phyloP scores from a whole-genome alignment of 2,797 vertebrate genomes.

The Heterohyrax brucei region DNA sequence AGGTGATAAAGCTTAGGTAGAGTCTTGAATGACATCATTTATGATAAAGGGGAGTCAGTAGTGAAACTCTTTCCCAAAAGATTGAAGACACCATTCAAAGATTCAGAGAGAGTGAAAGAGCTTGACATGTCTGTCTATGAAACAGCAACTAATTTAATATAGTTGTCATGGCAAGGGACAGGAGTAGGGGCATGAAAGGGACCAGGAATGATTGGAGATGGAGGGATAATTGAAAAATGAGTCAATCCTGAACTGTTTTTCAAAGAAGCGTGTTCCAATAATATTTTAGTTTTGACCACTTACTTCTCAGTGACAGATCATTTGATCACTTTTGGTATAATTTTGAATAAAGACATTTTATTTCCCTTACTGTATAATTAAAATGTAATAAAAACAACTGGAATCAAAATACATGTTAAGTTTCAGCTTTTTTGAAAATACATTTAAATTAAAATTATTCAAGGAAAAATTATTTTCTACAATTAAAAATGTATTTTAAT shows the following conservation, averaged over 20 bases:
- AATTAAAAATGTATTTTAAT: constrained; percentile 37
- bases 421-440: neutral
- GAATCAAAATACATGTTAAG: neutral
- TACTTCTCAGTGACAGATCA: neutral
- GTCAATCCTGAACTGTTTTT: neutral
- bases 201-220: neutral
- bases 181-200: fast-evolving
- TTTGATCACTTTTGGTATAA: constrained; percentile 24
- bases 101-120: neutral
- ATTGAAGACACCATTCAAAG: constrained; percentile 11
- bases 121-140: neutral
- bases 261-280: neutral
- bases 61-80: neutral
- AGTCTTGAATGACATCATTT: constrained; percentile 35
- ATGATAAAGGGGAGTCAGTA: neutral
- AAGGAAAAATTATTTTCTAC: neutral
- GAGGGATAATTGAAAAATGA: neutral
- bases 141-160: neutral
- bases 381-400: constrained; percentile 45
- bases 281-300: neutral
- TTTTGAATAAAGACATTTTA: neutral
- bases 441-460: constrained; percentile 21
- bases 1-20: neutral
- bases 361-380: constrained; percentile 21
- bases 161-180: neutral